Percentiles rank a stretch among this genome's conserved stretches.
Evolutionary conservation across 2,888 invertebrate genomes (phyloP).

Genomic region (Calephelis perditalis): DNA sequence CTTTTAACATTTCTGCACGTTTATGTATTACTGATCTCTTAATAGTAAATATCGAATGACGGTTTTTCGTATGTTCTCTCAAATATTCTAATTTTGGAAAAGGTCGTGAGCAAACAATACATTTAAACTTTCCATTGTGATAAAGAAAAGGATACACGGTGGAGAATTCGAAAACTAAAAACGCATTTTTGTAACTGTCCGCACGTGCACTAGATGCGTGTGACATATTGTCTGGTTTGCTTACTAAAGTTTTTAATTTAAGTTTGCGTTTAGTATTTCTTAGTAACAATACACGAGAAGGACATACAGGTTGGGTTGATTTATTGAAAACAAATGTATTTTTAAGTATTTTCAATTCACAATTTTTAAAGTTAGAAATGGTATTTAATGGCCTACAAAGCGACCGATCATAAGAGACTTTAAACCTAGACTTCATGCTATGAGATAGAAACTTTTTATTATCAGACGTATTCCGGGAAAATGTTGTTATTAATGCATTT

Average conservation of each 20-base stretch:
- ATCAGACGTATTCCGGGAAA: slow-evolving; percentile 59
- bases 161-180: slow-evolving; percentile 34
- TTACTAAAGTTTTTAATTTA: slow-evolving; percentile 60
- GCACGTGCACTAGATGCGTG: slow-evolving; percentile 32
- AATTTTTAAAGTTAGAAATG: slow-evolving; percentile 52
- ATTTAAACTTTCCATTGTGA: slow-evolving; percentile 65
- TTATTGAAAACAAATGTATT: slow-evolving; percentile 26
- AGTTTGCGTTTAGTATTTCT: slow-evolving; percentile 26
- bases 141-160: slow-evolving; percentile 23
- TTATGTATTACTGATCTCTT: slow-evolving; percentile 60
- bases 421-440: slow-evolving; percentile 63
- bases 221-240: slow-evolving; percentile 38
- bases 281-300: slow-evolving; percentile 42
- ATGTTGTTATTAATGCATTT: slow-evolving; percentile 44
- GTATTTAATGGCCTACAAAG: slow-evolving; percentile 67
- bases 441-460: slow-evolving; percentile 39
- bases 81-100: slow-evolving; percentile 53
- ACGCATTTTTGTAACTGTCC: slow-evolving; percentile 33
- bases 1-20: slow-evolving; percentile 60
- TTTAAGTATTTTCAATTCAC: slow-evolving; percentile 32
- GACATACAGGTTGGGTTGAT: slow-evolving; percentile 47
- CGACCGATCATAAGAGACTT: slow-evolving; percentile 66
- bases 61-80: slow-evolving; percentile 54
- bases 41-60: slow-evolving; percentile 51
- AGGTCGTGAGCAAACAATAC: slow-evolving; percentile 62